Evolutionary conservation across 2,113 vertebrate species (phyloP).

Genomic region (Brachirus orientalis): DNA sequence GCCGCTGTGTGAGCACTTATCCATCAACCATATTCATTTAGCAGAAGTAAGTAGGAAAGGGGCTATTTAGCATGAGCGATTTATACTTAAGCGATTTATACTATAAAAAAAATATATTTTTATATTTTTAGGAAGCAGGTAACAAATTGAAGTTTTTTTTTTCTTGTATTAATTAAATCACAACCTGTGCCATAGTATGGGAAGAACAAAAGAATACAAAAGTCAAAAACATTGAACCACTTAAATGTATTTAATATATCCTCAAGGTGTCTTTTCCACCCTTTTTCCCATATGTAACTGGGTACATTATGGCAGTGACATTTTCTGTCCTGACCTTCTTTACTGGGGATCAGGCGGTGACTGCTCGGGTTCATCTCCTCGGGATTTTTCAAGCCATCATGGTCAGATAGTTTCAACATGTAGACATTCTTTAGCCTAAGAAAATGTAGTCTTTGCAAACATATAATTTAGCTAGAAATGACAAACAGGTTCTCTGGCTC

Average conservation of each 20-base stretch:
- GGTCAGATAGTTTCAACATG: constrained; percentile 67
- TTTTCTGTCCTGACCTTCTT: constrained; percentile 82
- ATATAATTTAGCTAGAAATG: constrained; percentile 47
- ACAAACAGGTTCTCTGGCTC: constrained; percentile 37
- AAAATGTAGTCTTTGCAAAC: constrained; percentile 50
- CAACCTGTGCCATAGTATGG: neutral
- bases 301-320: constrained; percentile 82
- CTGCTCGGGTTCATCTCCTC: constrained; percentile 81
- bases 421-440: constrained; percentile 62
- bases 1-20: constrained; percentile 91
- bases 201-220: neutral
- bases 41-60: constrained; percentile 79
- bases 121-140: neutral
- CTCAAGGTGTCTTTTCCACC: constrained; percentile 72
- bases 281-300: constrained; percentile 67
- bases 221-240: constrained; percentile 19
- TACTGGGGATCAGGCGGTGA: constrained; percentile 72
- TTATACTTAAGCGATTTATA: constrained; percentile 70
- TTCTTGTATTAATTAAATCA: neutral
- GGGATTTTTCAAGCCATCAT: constrained; percentile 78
- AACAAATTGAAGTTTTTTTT: no score
- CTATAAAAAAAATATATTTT: no score
- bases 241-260: constrained; percentile 60
- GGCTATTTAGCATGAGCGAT: constrained; percentile 71
- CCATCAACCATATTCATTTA: constrained; percentile 92